Percentiles rank a stretch among this genome's conserved stretches.
These are phyloP conservation scores for Psammodynastes pulverulentus DNA, from an alignment of 2,113 vertebrate species.

Conservation along the genomic window DNA sequence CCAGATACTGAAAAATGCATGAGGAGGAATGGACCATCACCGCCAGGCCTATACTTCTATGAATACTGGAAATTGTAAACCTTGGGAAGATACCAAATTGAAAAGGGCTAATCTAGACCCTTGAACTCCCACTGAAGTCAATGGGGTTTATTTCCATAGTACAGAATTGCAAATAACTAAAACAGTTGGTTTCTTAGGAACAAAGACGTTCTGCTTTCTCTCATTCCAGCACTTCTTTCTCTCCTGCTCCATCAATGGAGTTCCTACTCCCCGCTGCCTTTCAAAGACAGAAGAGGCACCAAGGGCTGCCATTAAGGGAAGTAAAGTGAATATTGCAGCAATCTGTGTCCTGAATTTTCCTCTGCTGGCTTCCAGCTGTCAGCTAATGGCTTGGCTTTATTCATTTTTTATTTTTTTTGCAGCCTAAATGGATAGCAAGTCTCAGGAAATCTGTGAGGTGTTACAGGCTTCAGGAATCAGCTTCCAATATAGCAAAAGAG, in stretches of 20 bases:
- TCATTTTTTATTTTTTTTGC: not conserved
- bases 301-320: not conserved
- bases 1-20: too few species aligned
- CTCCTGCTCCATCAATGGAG: not conserved
- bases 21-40: too few species aligned
- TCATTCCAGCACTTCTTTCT: not conserved
- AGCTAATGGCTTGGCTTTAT: not conserved
- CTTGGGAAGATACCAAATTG: not conserved
- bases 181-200: not conserved
- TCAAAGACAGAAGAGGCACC: not conserved
- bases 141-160: not conserved
- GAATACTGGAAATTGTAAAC: not conserved
- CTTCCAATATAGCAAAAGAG: not conserved
- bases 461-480: slow-evolving; percentile 6
- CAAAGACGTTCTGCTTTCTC: not conserved
- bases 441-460: slow-evolving; percentile 13
- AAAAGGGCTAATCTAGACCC: not conserved
- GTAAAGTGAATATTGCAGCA: not conserved
- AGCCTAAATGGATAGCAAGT: slow-evolving; percentile 23
- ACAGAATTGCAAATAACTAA: not conserved
- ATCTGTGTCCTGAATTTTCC: not conserved
- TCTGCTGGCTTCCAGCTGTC: not conserved
- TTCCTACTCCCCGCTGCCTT: not conserved
- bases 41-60: too few species aligned
- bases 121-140: not conserved